phyloP scores from a whole-genome alignment of 2,797 vertebrate species.

The Etheostoma perlongum region DNA sequence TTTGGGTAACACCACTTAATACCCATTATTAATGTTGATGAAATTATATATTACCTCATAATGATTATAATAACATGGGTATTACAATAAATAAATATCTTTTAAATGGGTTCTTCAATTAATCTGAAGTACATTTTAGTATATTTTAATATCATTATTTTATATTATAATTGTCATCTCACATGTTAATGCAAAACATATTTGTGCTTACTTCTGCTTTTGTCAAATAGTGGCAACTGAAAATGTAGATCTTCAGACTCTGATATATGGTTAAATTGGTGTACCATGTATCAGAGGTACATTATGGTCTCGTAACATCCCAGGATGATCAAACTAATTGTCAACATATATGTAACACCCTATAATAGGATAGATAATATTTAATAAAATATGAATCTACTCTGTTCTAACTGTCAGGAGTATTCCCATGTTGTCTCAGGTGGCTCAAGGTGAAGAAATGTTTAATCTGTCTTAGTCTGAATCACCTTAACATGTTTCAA shows the following conservation, averaged over 20 bases:
- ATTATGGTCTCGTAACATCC: background rate
- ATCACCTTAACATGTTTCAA: background rate
- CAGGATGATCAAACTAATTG: background rate
- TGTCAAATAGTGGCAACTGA: background rate
- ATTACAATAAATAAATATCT: background rate
- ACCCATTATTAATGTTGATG: background rate
- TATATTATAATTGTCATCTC: background rate
- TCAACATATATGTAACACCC: background rate
- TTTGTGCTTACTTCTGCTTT: background rate
- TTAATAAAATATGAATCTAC: background rate
- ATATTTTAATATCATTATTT: background rate
- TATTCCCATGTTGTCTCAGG: background rate
- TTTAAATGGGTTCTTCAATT: background rate
- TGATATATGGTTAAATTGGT: background rate
- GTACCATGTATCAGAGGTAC: background rate
- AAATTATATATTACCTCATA: background rate
- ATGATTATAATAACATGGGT: background rate
- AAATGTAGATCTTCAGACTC: background rate
- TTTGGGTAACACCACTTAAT: background rate
- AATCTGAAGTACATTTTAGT: background rate
- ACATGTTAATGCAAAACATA: background rate
- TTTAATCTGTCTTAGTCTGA: background rate
- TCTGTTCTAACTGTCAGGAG: background rate
- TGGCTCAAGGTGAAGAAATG: background rate
- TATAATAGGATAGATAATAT: background rate